A percentile compares a stretch with the other conserved stretches of the same genome.
Conservation (phyloP, 2,888 invertebrate species). For the Suillia variegata region DNA sequence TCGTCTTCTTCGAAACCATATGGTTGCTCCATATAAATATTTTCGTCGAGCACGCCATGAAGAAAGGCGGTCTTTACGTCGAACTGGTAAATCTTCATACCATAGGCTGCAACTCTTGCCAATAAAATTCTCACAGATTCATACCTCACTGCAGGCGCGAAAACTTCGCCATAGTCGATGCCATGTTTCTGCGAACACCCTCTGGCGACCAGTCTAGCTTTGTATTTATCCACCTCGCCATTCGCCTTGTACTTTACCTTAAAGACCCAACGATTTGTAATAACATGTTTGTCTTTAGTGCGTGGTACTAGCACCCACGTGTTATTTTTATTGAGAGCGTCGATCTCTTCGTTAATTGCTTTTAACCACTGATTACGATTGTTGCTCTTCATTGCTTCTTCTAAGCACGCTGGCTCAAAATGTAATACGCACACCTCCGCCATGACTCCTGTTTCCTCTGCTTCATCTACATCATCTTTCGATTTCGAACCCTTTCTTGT, state of each 20-base stretch:
- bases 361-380: slow-evolving; percentile 66
- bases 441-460: neutral
- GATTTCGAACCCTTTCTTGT: slow-evolving; percentile 6
- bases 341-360: slow-evolving; percentile 81
- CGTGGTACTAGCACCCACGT: slow-evolving; percentile 18
- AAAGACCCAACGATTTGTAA: slow-evolving; percentile 24
- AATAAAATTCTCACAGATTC: slow-evolving; percentile 26
- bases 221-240: slow-evolving; percentile 23
- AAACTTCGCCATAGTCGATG: slow-evolving; percentile 32
- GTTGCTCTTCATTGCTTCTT: slow-evolving; percentile 18
- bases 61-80: slow-evolving; percentile 34
- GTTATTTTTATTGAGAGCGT: slow-evolving; percentile 40
- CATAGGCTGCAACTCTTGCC: slow-evolving; percentile 25
- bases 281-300: slow-evolving; percentile 15
- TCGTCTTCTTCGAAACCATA: slow-evolving; percentile 27
- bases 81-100: slow-evolving; percentile 27
- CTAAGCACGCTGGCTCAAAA: slow-evolving; percentile 16
- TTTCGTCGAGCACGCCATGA: slow-evolving; percentile 26
- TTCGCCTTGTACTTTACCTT: slow-evolving; percentile 10
- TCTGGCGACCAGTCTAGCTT: slow-evolving; percentile 25
- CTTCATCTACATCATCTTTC: neutral
- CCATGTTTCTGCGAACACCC: slow-evolving; percentile 30
- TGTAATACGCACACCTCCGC: slow-evolving; percentile 13
- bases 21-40: slow-evolving; percentile 30
- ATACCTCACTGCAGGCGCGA: slow-evolving; percentile 29